These are phyloP conservation scores for Drosophila tanythrix DNA, from an alignment of 2,888 invertebrate genomes.

Conservation along the genomic window DNA sequence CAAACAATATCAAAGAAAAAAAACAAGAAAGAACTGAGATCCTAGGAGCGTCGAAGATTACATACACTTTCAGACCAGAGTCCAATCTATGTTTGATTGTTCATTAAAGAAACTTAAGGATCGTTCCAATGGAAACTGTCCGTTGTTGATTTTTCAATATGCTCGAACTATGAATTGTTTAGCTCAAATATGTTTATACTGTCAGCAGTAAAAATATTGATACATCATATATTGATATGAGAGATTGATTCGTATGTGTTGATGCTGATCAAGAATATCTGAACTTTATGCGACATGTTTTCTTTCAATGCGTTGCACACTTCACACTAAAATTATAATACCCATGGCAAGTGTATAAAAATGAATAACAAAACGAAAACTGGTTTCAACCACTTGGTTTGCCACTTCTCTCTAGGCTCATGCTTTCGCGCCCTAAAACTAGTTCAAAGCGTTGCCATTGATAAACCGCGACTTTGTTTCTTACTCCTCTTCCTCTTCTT, in stretches of 20 bases:
- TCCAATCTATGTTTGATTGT: neutral
- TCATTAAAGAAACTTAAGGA: neutral
- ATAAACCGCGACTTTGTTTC: conserved; percentile 54
- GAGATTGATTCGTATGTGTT: neutral
- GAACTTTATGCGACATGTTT: neutral
- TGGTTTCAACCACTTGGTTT: conserved; percentile 50
- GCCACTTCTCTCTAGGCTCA: conserved; percentile 42
- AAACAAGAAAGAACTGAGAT: neutral
- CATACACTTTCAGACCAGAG: neutral
- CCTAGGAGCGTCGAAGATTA: neutral
- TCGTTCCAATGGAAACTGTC: neutral
- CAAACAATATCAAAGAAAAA: conserved; percentile 11
- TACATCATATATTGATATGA: neutral
- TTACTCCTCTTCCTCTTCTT: conserved; percentile 9
- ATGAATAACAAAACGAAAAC: conserved; percentile 26
- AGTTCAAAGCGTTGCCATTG: conserved; percentile 65
- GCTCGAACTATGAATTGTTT: neutral
- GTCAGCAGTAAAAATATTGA: neutral
- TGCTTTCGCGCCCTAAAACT: conserved; percentile 61
- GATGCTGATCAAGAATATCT: neutral
- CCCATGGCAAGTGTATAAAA: neutral
- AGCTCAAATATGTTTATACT: neutral
- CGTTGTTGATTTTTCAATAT: neutral
- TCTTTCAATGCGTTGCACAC: neutral
- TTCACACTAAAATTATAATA: neutral